Evolutionary conservation across 1,140 invertebrate species (phyloP).

Genomic region (Gryon sp.): DNA sequence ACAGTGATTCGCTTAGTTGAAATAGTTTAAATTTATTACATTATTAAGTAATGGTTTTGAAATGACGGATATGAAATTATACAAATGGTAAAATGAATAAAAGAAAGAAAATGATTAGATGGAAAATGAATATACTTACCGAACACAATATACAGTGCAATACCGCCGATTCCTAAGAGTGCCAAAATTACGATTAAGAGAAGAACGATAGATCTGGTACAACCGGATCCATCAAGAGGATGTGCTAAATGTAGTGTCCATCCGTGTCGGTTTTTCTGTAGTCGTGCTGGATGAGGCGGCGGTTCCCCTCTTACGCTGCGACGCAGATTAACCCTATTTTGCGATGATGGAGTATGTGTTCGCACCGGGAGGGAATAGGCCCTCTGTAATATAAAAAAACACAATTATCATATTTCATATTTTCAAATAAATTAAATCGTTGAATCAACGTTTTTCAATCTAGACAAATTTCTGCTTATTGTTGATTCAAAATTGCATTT

Average conservation of each 20-base stretch:
- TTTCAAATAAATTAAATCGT: conserved; percentile 26
- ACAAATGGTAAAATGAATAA: no score
- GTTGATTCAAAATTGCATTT: no score
- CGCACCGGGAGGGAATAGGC: conserved; percentile 74
- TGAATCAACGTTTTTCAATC: no score
- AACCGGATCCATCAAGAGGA: conserved; percentile 69
- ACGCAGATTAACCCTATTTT: conserved; percentile 75
- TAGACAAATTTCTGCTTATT: no score
- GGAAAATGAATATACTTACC: conserved; percentile 63
- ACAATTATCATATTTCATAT: conserved; percentile 50
- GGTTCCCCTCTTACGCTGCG: conserved; percentile 75
- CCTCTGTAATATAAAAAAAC: conserved; percentile 69
- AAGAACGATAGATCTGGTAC: conserved; percentile 71
- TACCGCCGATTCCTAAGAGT: conserved; percentile 72
- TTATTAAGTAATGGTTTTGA: no score
- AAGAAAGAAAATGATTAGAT: no score
- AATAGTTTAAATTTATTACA: no score
- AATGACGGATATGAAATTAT: no score
- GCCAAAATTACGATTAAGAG: conserved; percentile 70
- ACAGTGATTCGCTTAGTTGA: no score
- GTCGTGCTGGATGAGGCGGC: conserved; percentile 73
- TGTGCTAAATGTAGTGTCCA: conserved; percentile 75
- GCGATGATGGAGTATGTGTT: conserved; percentile 74
- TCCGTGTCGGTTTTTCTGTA: conserved; percentile 74
- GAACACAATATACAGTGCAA: conserved; percentile 75